Evolutionary conservation across 2,797 vertebrate species (phyloP).

Genomic region (Melanogrammus aeglefinus): DNA sequence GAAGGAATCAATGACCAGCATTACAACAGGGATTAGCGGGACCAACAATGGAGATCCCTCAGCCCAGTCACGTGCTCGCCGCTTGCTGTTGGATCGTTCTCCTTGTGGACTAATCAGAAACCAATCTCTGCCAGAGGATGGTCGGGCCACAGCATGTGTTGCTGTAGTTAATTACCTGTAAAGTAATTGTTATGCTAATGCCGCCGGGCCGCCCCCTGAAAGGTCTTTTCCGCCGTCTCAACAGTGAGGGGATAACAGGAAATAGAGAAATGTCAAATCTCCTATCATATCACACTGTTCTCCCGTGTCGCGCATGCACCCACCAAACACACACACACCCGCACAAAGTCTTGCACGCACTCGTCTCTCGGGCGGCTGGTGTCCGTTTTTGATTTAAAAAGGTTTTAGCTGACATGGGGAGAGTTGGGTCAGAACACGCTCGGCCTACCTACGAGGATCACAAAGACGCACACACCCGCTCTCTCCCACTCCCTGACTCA

Average conservation of each 20-base stretch:
- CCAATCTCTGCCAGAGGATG: background rate
- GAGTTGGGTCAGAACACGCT: background rate
- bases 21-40: background rate
- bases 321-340: background rate
- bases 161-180: background rate
- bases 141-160: background rate
- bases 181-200: slow-evolving; percentile 5
- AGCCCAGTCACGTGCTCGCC: background rate
- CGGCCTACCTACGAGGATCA: background rate
- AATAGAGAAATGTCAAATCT: background rate
- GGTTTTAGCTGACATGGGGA: no score
- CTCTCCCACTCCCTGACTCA: background rate
- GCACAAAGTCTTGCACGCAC: background rate
- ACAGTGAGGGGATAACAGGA: background rate
- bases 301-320: background rate
- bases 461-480: background rate
- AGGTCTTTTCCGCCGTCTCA: background rate
- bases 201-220: background rate
- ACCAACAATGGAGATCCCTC: background rate
- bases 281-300: background rate
- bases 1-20: background rate
- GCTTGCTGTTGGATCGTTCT: background rate
- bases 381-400: no score
- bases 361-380: background rate
- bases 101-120: background rate